A percentile compares a stretch with the other conserved stretches of the same genome.
phyloP scores from a whole-genome alignment of 2,113 vertebrate species.

The Sturnus vulgaris region DNA sequence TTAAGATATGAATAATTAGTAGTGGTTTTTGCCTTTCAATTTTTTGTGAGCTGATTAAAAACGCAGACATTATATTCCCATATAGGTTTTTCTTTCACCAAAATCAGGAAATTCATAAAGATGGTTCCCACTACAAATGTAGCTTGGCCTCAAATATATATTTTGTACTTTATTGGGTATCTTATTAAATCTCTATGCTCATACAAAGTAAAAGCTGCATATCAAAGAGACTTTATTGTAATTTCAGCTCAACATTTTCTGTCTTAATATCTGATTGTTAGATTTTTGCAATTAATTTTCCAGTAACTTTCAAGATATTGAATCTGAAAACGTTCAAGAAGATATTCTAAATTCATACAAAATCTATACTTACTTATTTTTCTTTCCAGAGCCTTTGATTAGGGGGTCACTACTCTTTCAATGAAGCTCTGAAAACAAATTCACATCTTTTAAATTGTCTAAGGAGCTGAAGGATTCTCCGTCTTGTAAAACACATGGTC shows the following conservation, averaged over 20 bases:
- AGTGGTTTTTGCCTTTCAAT: neutral
- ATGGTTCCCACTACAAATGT: neutral
- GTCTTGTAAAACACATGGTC: neutral
- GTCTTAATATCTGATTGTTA: neutral
- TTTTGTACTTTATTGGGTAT: neutral
- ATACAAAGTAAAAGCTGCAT: neutral
- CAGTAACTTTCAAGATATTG: neutral
- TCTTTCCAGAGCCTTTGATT: neutral
- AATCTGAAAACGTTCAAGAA: neutral
- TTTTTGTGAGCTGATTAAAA: neutral
- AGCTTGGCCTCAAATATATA: neutral
- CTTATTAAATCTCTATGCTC: neutral
- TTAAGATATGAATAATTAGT: neutral
- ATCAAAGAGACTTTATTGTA: neutral
- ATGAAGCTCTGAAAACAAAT: neutral
- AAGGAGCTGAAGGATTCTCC: neutral
- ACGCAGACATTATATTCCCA: accelerated
- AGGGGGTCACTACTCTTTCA: neutral
- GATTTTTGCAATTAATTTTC: neutral
- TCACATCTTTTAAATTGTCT: neutral
- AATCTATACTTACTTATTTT: neutral
- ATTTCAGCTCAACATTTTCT: neutral
- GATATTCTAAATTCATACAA: neutral
- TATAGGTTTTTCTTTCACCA: neutral
- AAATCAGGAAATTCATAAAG: neutral